Evolutionary conservation across 2,113 vertebrate species (phyloP).

Genomic region (Lagopus leucura): DNA sequence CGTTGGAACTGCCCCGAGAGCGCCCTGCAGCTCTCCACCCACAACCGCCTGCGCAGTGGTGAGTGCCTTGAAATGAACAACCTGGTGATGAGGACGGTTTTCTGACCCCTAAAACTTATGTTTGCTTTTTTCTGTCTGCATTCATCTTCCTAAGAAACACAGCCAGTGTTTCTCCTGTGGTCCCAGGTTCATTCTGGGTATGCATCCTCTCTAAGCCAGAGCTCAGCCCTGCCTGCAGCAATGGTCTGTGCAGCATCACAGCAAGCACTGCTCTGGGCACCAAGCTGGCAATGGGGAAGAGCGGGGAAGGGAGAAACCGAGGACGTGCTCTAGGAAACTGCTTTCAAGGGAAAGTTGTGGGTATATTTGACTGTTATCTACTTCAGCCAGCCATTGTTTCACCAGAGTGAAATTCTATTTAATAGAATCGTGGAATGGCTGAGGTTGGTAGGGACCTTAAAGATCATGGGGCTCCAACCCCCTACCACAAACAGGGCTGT

Average conservation of each 20-base stretch:
- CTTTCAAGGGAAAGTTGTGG: neutral
- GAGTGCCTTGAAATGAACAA: conserved; percentile 14
- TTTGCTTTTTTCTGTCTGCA: neutral
- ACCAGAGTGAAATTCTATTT: neutral
- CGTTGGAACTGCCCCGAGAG: conserved; percentile 97
- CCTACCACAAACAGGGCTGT: too few relatives aligned
- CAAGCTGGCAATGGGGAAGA: neutral
- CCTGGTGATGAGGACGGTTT: neutral
- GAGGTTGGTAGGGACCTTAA: too few relatives aligned
- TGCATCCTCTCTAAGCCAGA: neutral
- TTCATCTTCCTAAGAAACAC: neutral
- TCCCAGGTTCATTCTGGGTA: neutral
- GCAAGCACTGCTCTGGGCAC: neutral
- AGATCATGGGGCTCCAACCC: too few relatives aligned
- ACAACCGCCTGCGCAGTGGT: conserved; percentile 91
- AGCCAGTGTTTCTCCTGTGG: fast-evolving
- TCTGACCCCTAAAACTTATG: fast-evolving
- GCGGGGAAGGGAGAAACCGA: neutral
- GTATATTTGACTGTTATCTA: neutral
- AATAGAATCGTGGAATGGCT: too few relatives aligned
- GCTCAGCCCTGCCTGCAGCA: neutral
- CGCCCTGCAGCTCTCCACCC: conserved; percentile 90
- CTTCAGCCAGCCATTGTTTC: neutral
- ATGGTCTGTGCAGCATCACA: neutral
- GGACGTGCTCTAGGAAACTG: neutral